Base-by-base conservation (phyloP, 53 echinoderm and acorn worm genomes). In the Zoroaster sp. region DNA sequence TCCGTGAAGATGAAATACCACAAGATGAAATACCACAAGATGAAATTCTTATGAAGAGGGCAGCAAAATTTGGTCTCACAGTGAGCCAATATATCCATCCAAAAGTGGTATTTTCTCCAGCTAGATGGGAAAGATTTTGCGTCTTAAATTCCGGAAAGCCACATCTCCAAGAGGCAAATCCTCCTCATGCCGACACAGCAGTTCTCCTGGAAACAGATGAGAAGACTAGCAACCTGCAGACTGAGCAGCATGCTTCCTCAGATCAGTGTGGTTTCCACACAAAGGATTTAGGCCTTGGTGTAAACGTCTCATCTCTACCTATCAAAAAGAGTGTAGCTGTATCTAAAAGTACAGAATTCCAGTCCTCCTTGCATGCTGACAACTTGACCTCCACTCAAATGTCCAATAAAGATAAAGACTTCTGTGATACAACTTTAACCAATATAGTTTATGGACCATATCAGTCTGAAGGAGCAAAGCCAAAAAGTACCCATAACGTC, bases 111-210 rank as follows among this genome's bases (percentile, higher is more conserved):
- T 63, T 66, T 18, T 66, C 66, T 39, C 15, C n/a, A 7, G 41
- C 35, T 42, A 82, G 34, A 67, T 34, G 42, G 2, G 68, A 66
- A 67, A 66, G 33, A 18, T 82, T 68, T 66, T 82, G 82, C n/a
- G 68, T 82, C 33, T 42, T 82, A 12, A 82, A 67, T 66, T 67
- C 82, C 9, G 30, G 28, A n/a, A 67, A 33, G 45, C 66, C 40
- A 18, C 32, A 68, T 5, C 28, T 7, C 5, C 34, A 4, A 13
- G 31, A 31, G 41, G 43, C 42, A 68, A 67, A 15, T 25, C 9
- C 63, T 28, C 23, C 9, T n/a, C n/a, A n/a, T 28, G 28, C 28
- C 28, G 63, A 59, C 2, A 11, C 23, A 25, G 28, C 21, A 28
- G 25, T 23, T 28, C 9, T 2, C 63, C 10, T 25, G 8, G 63